Base-by-base conservation (phyloP, 64 coral and sea anemone species). In the Acropora yongei region DNA sequence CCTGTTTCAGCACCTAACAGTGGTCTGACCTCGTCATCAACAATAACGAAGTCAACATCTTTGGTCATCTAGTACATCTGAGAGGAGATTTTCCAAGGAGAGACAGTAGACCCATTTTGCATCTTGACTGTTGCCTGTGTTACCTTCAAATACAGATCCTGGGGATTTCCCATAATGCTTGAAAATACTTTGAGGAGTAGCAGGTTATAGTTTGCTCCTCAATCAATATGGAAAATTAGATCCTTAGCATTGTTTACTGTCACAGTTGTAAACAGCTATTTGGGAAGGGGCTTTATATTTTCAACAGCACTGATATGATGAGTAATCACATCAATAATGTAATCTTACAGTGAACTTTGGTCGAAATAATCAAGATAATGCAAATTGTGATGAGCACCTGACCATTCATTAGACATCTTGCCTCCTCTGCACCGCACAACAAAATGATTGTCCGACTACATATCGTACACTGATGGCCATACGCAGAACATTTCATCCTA, bases 211-310 rank as follows among this genome's bases (percentile, higher is more conserved):
- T 4, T 55, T 55, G 51, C 85, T 47, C 69, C 71, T 75, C 45
- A 88, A 16, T 88, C 85, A 5, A 88, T 17, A 16, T 74, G 69
- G 30, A 88, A 88, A 51, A 49, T 80, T 5, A 80, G 47, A 80
- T 80, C 78, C n/a, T 80, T 51, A 80, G 4, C 2, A 14, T 80
- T 57, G 49, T 80, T 80, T 80, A 80, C 78, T 80, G 3, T 47
- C 12, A 18, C 51, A 55, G 51, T 55, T 55, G 51, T 55, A 55
- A 55, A 55, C 9, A 55, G 51, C 51, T 55, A 55, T 9, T 55
- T 55, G 9, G 51, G 51, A 9, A 4, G 9, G 51, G 51, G 9
- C 51, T 55, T 55, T 55, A 9, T 55, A 55, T 55, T 55, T 55
- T 55, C 51, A 55, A 55, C 51, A 55, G 51, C 51, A 55, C 4